phyloP scores from a whole-genome alignment of 1,140 invertebrate genomes.

The Drosophila murphyi region DNA sequence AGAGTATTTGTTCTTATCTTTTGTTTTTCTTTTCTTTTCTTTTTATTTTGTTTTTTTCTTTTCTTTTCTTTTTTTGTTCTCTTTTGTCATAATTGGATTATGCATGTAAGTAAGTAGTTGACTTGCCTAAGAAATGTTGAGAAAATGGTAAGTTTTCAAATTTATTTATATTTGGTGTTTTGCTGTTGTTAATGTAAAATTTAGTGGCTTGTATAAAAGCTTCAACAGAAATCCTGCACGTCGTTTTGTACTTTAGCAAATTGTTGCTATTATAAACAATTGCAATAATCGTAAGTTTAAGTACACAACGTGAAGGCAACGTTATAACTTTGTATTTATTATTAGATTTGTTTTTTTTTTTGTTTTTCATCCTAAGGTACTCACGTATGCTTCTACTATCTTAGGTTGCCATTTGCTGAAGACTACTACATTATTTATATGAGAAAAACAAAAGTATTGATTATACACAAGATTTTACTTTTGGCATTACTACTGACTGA shows the following conservation, averaged over 20 bases:
- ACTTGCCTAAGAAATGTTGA: conserved; percentile 49
- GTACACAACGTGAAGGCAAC: conserved; percentile 43
- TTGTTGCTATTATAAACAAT: conserved; percentile 23
- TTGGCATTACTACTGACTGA: conserved; percentile 19
- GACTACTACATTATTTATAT: conserved; percentile 31
- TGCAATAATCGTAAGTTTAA: conserved; percentile 18
- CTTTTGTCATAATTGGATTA: conserved; percentile 10
- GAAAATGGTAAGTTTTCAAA: conserved; percentile 41
- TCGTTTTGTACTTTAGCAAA: conserved; percentile 19
- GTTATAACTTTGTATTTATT: conserved; percentile 20
- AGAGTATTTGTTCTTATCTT: conserved; percentile 5
- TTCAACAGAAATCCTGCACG: conserved; percentile 47
- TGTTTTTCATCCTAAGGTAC: conserved; percentile 68
- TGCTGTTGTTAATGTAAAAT: conserved; percentile 37
- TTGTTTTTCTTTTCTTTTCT: neutral
- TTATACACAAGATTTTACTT: conserved; percentile 11
- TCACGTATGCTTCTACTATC: conserved; percentile 64
- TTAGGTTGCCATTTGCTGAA: conserved; percentile 44
- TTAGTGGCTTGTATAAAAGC: conserved; percentile 59
- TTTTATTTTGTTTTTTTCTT: neutral
- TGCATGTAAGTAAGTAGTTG: conserved; percentile 24
- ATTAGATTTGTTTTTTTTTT: conserved; percentile 26
- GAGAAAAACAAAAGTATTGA: conserved; percentile 39
- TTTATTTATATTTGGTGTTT: conserved; percentile 35
- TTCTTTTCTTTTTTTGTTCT: neutral